These are phyloP conservation scores for Orchestes rusci DNA, from an alignment of 2,888 invertebrate genomes.

Conservation along the genomic window DNA sequence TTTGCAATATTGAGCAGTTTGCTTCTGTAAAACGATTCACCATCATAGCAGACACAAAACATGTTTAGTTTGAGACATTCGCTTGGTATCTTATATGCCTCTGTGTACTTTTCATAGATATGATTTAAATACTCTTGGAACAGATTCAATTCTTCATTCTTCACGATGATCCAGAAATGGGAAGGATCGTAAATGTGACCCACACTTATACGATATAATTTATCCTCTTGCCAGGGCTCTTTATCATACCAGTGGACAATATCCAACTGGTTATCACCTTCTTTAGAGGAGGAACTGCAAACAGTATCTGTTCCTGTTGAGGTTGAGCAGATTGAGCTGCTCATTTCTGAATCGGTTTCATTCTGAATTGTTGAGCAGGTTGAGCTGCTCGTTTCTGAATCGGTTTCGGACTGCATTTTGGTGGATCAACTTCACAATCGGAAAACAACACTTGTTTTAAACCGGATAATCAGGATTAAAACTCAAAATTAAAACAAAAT, in stretches of 20 bases:
- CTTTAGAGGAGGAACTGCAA: conserved; percentile 11
- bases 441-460: too few species aligned
- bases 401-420: too few species aligned
- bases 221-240: conserved; percentile 11
- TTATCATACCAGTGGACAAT: conserved; percentile 13
- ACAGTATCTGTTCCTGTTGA: conserved; percentile 5
- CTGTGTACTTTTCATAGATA: conserved; percentile 13
- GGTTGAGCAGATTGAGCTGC: too few species aligned
- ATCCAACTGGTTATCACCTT: conserved; percentile 2
- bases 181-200: conserved; percentile 17
- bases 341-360: background rate
- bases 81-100: conserved; percentile 8
- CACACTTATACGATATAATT: conserved; percentile 6
- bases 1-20: conserved; percentile 9
- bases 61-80: conserved; percentile 9
- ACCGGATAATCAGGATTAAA: too few species aligned
- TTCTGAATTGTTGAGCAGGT: too few species aligned
- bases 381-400: too few species aligned
- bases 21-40: conserved; percentile 10
- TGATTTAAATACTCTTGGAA: conserved; percentile 13
- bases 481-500: too few species aligned
- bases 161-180: conserved; percentile 19
- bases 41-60: conserved; percentile 14
- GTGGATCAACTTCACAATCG: too few species aligned
- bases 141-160: conserved; percentile 12